Evolutionary conservation across 1,140 invertebrate species (phyloP), one percentile per base, ranked within the genome.

Genomic region (Lucilia sericata): DNA sequence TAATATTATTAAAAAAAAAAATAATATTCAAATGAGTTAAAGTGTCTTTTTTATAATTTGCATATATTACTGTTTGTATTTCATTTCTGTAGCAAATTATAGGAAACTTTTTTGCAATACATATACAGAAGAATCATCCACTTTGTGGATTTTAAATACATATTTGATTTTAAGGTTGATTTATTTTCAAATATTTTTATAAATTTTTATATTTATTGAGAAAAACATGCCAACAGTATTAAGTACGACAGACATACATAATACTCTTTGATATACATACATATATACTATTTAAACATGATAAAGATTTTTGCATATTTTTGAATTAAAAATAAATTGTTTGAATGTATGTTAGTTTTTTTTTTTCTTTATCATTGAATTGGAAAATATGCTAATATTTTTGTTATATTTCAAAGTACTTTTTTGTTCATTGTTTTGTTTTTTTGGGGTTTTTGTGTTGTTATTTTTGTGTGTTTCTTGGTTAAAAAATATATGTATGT

Each of bases 311-410:
- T 55, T 55, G 51, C 51, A 55, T 55, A 55, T 55, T 55, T 55
- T 55, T 12, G 14, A 55, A 55, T 55, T 55, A 55, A 55, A 55
- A 55, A 55, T 55, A 55, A 55, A 17, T 55, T 55, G 51, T 55
- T 17, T 13, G 51, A 25, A 70, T 70, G n/a, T 70, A 12, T 70
- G 5, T 60, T 60, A 17, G 14, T 70, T 70, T 25, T 70, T 21
- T 70, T 70, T 25, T 70, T 21, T 21, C 9, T 21, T 70, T 70
- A 70, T 70, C 21, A 21, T 70, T 70, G 21, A 70, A 21, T 70
- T 70, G 19, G 65, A 70, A 70, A 70, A 70, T 70, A 70, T 70
- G 65, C 65, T 21, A 70, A 70, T 70, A 70, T 70, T 70, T 70
- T 70, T 70, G 60, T 70, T 21, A 55, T 55, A 21, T 70, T 70